Evolutionary conservation across 2,888 invertebrate genomes (phyloP).

Genomic region (Pristionchus fissidentatus): DNA sequence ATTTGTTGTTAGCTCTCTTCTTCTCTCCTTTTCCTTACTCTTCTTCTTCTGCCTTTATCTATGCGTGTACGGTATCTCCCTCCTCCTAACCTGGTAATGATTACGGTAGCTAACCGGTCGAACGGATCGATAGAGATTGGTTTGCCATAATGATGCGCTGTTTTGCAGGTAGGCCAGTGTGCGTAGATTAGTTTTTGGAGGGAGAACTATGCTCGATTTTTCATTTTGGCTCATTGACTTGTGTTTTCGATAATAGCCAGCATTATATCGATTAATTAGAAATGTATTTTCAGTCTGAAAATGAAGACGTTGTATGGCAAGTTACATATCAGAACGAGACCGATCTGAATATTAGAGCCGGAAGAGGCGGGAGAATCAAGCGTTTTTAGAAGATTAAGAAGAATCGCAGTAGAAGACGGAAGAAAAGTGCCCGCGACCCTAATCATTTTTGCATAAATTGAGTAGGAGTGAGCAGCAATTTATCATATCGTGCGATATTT

Average conservation of each 20-base stretch:
- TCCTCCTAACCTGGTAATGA: not conserved
- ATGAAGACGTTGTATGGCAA: not conserved
- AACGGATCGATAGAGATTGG: not conserved
- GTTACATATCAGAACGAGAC: not conserved
- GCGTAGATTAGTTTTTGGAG: not conserved
- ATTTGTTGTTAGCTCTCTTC: conserved; percentile 2
- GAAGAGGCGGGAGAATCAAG: conserved; percentile 16
- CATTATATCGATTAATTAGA: not conserved
- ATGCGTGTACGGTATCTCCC: not conserved
- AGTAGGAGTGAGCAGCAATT: conserved; percentile 23
- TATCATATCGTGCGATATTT: too few species aligned
- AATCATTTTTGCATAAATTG: not conserved
- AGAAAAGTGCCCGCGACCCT: not conserved
- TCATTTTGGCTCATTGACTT: not conserved
- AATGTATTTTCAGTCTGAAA: conserved; percentile 4
- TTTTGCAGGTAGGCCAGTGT: conserved; percentile 16
- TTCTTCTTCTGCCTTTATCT: not conserved
- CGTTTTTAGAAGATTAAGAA: not conserved
- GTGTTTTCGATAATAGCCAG: not conserved
- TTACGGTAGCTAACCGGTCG: conserved; percentile 37
- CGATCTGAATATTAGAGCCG: conserved; percentile 4
- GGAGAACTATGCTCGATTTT: conserved; percentile 33
- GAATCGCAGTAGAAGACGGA: not conserved
- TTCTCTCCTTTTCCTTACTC: too few species aligned
- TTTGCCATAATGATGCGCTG: not conserved